These are phyloP conservation scores for Drosophila hawaiiensis DNA, from an alignment of 2,888 invertebrate species.

Conservation along the genomic window DNA sequence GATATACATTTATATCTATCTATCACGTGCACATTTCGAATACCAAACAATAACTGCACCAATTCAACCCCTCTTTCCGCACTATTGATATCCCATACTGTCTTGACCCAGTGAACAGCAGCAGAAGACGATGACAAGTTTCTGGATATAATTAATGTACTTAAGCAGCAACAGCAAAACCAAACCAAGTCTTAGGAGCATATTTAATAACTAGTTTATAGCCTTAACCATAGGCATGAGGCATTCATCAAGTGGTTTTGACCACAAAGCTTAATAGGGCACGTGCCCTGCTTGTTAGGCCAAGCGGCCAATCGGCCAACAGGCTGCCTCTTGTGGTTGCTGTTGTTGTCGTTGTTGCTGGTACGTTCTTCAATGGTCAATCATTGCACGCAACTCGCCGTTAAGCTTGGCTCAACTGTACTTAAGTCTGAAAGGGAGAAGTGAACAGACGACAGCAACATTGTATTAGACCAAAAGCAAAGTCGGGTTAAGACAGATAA, in stretches of 20 bases:
- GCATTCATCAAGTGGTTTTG: slow-evolving; percentile 55
- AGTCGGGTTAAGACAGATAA: slow-evolving; percentile 40
- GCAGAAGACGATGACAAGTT: slow-evolving; percentile 63
- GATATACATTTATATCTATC: too few relatives aligned
- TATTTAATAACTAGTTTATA: slow-evolving; percentile 60
- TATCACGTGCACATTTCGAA: slow-evolving; percentile 3
- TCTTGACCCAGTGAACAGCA: slow-evolving; percentile 57
- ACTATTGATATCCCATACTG: slow-evolving; percentile 24
- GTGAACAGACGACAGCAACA: slow-evolving; percentile 8
- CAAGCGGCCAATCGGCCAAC: slow-evolving; percentile 59
- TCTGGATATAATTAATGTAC: slow-evolving; percentile 73
- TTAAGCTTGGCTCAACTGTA: slow-evolving; percentile 68
- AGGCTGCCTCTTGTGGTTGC: slow-evolving; percentile 50
- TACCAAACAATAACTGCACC: neutral
- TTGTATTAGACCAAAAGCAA: slow-evolving; percentile 22
- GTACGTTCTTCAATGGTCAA: slow-evolving; percentile 52
- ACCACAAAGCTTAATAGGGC: slow-evolving; percentile 74
- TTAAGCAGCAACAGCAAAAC: slow-evolving; percentile 30
- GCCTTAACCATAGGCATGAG: slow-evolving; percentile 33
- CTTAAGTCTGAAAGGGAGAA: slow-evolving; percentile 16
- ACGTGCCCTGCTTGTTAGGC: slow-evolving; percentile 71
- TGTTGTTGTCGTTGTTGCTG: slow-evolving; percentile 3
- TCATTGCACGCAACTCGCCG: slow-evolving; percentile 71
- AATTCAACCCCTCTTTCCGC: neutral
- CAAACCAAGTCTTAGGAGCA: slow-evolving; percentile 8